Base-by-base conservation (phyloP, 2,797 vertebrate species). In the Molossus molossus region DNA sequence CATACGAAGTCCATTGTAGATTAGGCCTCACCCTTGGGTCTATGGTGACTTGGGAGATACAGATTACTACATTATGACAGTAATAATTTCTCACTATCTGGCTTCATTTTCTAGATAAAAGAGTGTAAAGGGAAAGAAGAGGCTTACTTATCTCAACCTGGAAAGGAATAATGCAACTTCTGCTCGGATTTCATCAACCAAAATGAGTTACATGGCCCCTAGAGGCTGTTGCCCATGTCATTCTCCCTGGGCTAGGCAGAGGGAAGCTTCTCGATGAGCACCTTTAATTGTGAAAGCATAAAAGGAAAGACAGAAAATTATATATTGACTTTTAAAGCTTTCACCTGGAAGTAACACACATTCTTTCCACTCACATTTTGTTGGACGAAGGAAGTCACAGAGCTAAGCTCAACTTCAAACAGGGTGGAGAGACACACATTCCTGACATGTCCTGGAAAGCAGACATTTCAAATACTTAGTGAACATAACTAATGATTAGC, bases 381-480 rank as follows among this genome's bases (percentile, higher is more conserved):
- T 27, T 87, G 7, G 1, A 48, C 25, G 88, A 9, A 85, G 23
- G 21, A 86, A 87, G 21, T 83, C 25, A 48, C 48, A n/a, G 21
- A 27, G 15, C 58, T 64, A 45, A 87, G 55, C 15, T 12, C 83
- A 84, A 75, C 48, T 70, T 93, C 27, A 93, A 88, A 29, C 15
- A 11, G 5, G 33, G 21, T 83, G 8, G 21, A 17, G 9, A 80
- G 60, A 84, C 50, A 62, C 50, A 62, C 0, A 82, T 53, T 27
- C 15, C 27, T 72, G 6, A 8, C 6, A 17, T 62, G 13, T 13
- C 33, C 25, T 17, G 15, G n/a, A 48, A 90, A 73, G 45, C 9
- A 91, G 33, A 65, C 20, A 81, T 14, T 14, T 96, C 84, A 81
- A 94, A 87, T 76, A 50, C 33, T 57, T 67, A 81, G 3, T n/a